Evolutionary conservation across 1,140 invertebrate species (phyloP), one percentile per base, ranked within the genome.

Genomic region (Elysia chlorotica): DNA sequence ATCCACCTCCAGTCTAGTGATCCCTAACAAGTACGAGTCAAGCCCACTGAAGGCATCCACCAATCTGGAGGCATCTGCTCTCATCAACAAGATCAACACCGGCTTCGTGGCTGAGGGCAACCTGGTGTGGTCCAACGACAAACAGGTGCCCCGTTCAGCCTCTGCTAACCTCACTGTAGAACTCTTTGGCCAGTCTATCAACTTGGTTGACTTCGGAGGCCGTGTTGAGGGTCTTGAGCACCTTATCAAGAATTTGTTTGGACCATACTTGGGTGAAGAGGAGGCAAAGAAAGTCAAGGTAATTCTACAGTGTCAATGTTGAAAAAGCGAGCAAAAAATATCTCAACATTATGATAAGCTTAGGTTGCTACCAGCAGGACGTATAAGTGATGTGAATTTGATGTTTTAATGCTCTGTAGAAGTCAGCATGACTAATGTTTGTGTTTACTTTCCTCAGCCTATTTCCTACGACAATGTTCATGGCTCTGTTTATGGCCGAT

Each of bases 71-170:
- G 88, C 71, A 59, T 85, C 83, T 31, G 78, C 79, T 65, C 83
- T 83, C 74, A 77, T 79, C 10, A 78, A 85, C 54, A 78, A 74
- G 35, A 41, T 83, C 30, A 85, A 85, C 74, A 74, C 77, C 23
- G 84, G 84, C 19, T 19, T 59, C 28, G 56, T 25, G 10, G 78
- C 78, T 56, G 86, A 87, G 41, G 81, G 81, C 71, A 86, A 87
- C 76, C 84, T 97, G 0, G 95, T 98, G 78, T 98, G 92, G 88
- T 95, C 95, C 0, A 92, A 95, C 81, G 91, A 95, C 78, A 95
- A 94, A 2, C 97, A 92, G 84, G 79, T 97, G 0, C 96, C 96
- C 0, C 88, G 95, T 68, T 94, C 93, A 0, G 89, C 89, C 0
- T 92, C 88, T 76, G 78, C 96, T 1, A 97, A 98, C 86, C 81